phyloP scores from a whole-genome alignment of 2,113 vertebrate genomes.

The Pungitius pungitius region DNA sequence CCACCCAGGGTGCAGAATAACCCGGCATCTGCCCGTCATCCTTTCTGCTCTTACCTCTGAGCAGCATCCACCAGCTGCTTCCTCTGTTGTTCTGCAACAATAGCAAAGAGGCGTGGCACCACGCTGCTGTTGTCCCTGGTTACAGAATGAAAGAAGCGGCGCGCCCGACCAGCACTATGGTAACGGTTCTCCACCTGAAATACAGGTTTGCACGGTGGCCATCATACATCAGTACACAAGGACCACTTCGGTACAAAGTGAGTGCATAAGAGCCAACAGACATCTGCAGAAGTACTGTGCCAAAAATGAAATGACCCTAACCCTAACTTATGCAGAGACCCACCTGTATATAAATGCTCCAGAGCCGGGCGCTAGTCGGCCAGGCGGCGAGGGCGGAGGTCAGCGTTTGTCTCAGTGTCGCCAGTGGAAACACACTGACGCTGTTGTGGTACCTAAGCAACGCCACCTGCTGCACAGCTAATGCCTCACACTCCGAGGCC shows the following conservation, averaged over 20 bases:
- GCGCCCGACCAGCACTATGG: conserved; percentile 86
- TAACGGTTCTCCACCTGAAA: conserved; percentile 84
- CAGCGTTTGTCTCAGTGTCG: conserved; percentile 83
- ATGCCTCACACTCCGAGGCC: conserved; percentile 75
- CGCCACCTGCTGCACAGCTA: conserved; percentile 84
- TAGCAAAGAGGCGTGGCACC: conserved; percentile 90
- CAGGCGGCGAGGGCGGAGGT: conserved; percentile 81
- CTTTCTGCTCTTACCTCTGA: conserved; percentile 82
- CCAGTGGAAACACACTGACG: conserved; percentile 83
- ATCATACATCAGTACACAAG: not conserved
- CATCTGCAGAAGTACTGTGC: not conserved
- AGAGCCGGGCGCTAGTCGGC: conserved; percentile 84
- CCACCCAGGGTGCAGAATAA: not conserved
- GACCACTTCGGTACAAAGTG: not conserved
- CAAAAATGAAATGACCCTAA: not conserved
- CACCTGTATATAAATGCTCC: conserved; percentile 86
- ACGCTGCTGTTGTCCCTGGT: conserved; percentile 77
- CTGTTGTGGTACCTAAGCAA: conserved; percentile 86
- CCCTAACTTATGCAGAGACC: not conserved
- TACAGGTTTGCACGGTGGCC: not conserved
- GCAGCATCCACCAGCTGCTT: conserved; percentile 87
- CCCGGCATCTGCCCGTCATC: not conserved
- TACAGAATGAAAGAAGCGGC: conserved; percentile 87
- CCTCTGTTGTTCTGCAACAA: conserved; percentile 89
- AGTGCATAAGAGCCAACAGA: not conserved